Base-by-base conservation (phyloP, 2,113 vertebrate genomes). In the Heliornis fulica region DNA sequence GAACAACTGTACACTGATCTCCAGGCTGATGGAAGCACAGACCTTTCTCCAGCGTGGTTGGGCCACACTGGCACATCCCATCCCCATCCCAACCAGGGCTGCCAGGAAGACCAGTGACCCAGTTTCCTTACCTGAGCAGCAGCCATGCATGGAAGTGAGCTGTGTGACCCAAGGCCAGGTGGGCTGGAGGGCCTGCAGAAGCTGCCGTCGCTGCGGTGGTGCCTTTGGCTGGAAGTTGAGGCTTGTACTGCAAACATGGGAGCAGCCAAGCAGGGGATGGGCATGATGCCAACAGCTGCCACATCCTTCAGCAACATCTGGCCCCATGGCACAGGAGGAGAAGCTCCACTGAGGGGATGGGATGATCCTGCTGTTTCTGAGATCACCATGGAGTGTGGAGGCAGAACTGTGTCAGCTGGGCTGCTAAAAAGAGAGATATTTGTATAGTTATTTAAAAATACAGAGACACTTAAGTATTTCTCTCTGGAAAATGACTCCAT, bases 1-100 rank as follows among this genome's bases (percentile, higher is more conserved):
- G n/a, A 51, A 31, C 1, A 6, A n/a, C n/a, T 1, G 14, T 5
- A 21, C 13, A 3, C 13, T 26, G 70, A 23, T 4, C 25, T 29
- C 87, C 45, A 8, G 38, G 28, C 79, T 57, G 63, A 16, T 0
- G 13, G 80, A 13, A 70, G 41, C 25, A 17, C 79, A 31, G n/a
- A 18, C 43, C 21, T 41, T 20, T 29, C 54, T 45, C 23, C 15
- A 1, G 1, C 11, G 43, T 1, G 10, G 31, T 43, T 43, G 50
- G 63, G 22, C 0, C 36, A n/a, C 64, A 5, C 16, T 1, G 34
- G 21, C 14, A 15, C n/a, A 4, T 20, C 65, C 15, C 50, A 22
- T 10, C 43, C 25, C 48, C 48, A 26, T 50, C 25, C 25, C 48
- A 50, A 25, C 48, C 48, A 31, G 46, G 15, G 29, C 9, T 26